These are phyloP conservation scores for Zaprionus ghesquierei DNA, from an alignment of 1,140 invertebrate species.

Conservation along the genomic window DNA sequence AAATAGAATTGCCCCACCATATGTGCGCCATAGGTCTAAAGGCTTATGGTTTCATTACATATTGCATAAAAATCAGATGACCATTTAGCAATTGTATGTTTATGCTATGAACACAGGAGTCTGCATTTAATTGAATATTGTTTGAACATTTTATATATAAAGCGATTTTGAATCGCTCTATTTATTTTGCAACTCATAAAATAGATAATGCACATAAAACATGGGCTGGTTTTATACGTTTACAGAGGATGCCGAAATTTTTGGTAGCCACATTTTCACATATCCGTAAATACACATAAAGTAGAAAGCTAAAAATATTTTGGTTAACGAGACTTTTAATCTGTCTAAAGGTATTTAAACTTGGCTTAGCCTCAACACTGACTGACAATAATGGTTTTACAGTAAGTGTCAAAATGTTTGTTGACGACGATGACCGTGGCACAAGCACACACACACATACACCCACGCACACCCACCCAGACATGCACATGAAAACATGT, in stretches of 20 bases:
- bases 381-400: slow-evolving; percentile 82
- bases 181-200: too few relatives aligned
- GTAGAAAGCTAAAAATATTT: slow-evolving; percentile 63
- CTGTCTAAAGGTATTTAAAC: slow-evolving; percentile 82
- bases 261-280: slow-evolving; percentile 2
- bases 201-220: too few relatives aligned
- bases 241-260: too few relatives aligned
- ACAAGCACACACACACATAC: neutral
- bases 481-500: neutral
- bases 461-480: too few relatives aligned
- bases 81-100: neutral
- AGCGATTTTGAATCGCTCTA: too few relatives aligned
- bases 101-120: neutral
- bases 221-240: too few relatives aligned
- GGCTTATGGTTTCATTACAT: neutral
- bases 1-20: slow-evolving; percentile 1
- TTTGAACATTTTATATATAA: too few relatives aligned
- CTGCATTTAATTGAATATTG: neutral
- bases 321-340: slow-evolving; percentile 82
- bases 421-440: slow-evolving; percentile 59
- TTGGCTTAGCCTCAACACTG: slow-evolving; percentile 78
- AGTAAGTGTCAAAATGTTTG: slow-evolving; percentile 82
- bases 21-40: neutral
- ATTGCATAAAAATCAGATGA: neutral
- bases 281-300: neutral